Conservation (phyloP, 1,140 invertebrate genomes). For the Battus philenor region DNA sequence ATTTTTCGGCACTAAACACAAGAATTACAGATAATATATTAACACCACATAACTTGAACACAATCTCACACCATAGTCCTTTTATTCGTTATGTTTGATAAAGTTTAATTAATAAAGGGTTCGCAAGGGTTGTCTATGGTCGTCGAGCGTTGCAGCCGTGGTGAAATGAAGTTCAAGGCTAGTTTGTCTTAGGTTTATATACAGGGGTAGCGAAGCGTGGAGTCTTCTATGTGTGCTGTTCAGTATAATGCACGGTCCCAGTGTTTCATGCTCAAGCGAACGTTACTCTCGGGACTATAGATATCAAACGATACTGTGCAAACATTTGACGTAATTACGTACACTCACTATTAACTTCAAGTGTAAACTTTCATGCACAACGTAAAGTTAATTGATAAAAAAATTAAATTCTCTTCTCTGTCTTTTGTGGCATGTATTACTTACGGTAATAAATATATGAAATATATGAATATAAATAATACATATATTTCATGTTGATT, state of each 20-base stretch:
- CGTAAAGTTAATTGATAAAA: too few species aligned
- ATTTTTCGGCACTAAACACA: conserved; percentile 18
- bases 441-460: too few species aligned
- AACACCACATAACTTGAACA: conserved; percentile 24
- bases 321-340: too few species aligned
- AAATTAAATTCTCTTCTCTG: too few species aligned
- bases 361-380: too few species aligned
- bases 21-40: neutral
- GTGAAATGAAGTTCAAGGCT: conserved; percentile 71
- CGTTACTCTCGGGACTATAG: conserved; percentile 9
- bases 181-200: conserved; percentile 55
- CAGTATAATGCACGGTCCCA: conserved; percentile 40
- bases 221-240: conserved; percentile 33
- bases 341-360: too few species aligned
- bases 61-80: conserved; percentile 36
- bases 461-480: too few species aligned
- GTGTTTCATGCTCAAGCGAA: too few species aligned
- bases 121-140: conserved; percentile 27
- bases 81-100: neutral
- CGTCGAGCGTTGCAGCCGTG: conserved; percentile 24
- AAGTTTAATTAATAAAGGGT: neutral
- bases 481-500: too few species aligned
- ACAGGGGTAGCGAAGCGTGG: conserved; percentile 65
- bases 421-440: too few species aligned
- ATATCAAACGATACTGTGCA: conserved; percentile 26